Evolutionary conservation across 2,888 invertebrate genomes (phyloP), one percentile per base, ranked within the genome.

Genomic region (Opisthograptis luteolata): DNA sequence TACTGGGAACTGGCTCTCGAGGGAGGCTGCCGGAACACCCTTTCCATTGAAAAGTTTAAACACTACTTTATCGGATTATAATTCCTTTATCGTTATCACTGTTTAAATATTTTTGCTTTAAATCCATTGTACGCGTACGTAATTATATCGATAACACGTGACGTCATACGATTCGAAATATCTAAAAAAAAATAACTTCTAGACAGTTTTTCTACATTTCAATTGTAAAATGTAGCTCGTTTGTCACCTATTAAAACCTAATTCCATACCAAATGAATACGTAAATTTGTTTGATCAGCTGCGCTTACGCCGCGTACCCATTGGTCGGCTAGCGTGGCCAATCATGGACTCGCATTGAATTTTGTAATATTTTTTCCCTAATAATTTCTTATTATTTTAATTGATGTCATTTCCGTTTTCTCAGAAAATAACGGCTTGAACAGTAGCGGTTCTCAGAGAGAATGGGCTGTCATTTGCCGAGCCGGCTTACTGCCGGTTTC

Each of bases 301-400:
- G 64, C 60, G 67, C 61, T 44, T 42, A 49, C 65, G 63, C 24
- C 47, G 34, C 48, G 17, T 39, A 28, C 12, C 42, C 31, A 70
- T 76, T 70, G 70, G 75, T 39, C 52, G 45, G 0, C 14, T 13
- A 31, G 35, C 25, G 35, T 44, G 49, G 45, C 74, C 72, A 69
- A 73, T 73, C 37, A 60, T 24, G 24, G 48, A 3, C 15, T 25
- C 14, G 15, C 6, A 34, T 50, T 51, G 19, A 55, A 40, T 53
- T 58, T 50, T 41, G 44, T 45, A 58, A 55, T 46, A 5, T 39
- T 43, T 14, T n/a, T n/a, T n/a, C n/a, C n/a, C n/a, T n/a, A n/a
- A n/a, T n/a, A n/a, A n/a, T n/a, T 36, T 19, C 13, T 10, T 6
- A 8, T 27, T 24, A 44, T 36, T 43, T 24, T 20, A 27, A 25